Evolutionary conservation across 2,113 vertebrate species (phyloP), one percentile per base, ranked within the genome.

Genomic region (Ctenomys sociabilis): DNA sequence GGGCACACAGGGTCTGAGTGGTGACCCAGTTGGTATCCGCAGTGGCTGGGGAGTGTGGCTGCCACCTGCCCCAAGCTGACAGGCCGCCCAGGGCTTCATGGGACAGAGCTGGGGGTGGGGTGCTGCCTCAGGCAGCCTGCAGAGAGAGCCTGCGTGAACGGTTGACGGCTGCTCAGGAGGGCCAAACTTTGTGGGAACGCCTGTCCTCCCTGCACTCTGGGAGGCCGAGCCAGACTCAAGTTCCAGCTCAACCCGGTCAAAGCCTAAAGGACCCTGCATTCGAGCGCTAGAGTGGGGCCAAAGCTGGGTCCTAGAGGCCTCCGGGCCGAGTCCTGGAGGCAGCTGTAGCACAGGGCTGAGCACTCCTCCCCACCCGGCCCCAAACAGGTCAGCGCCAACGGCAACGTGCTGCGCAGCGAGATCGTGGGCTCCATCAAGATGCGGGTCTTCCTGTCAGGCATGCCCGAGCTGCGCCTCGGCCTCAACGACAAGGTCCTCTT

Each of bases 391-490:
- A 99, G 99, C 88, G 99, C 99, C 98, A 99, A 99, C 0, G 99
- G 99, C 0, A 99, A 99, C 0, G 99, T 99, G 1, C 96, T 99
- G 1, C 98, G 99, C 68, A 99, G 99, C 1, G 99, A 99, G 98
- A 99, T 99, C 0, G 99, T 99, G 1, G 99, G 99, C 12, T 99
- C 99, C 97, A 99, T 99, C 87, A 99, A 99, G 97, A 99, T 99
- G 99, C 98, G 99, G 0, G 99, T 99, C 0, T 99, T 99, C 97
- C 99, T 99, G 21, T 99, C 99, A 0, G 99, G 99, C 45, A 99
- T 99, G 99, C 99, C 99, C 0, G 99, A 99, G 97, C 97, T 99
- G 95, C 99, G 99, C 40, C 98, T 99, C 0, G 99, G 99, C 3
- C 98, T 99, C 26, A 99, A 99, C 0, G 99, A 99, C 98, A 99